A percentile compares a stretch with the other conserved stretches of the same genome.
Evolutionary conservation across 2,797 vertebrate genomes (phyloP).

Genomic region (Myotis pilosus): DNA sequence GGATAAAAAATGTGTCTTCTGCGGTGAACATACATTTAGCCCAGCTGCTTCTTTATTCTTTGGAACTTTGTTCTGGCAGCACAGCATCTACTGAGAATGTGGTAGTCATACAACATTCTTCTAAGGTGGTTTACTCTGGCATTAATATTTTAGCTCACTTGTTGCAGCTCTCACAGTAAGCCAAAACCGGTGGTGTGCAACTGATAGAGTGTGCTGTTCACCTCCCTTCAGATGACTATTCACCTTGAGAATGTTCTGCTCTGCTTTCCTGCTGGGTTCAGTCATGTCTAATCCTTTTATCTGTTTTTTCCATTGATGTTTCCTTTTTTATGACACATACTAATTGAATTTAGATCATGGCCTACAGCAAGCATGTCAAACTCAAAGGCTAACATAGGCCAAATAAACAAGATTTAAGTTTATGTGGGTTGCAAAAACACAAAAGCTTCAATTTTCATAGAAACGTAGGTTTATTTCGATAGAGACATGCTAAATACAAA

Average conservation of each 20-base stretch:
- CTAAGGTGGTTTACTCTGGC: background rate
- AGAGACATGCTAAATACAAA: too few relatives aligned
- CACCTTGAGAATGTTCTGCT: background rate
- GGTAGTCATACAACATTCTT: background rate
- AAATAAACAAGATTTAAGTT: too few relatives aligned
- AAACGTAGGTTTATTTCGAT: too few relatives aligned
- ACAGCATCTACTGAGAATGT: background rate
- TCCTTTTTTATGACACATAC: slow-evolving; percentile 15
- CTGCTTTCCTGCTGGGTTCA: slow-evolving; percentile 37
- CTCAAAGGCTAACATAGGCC: too few relatives aligned
- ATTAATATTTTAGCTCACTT: slow-evolving; percentile 37
- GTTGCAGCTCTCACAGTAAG: slow-evolving; percentile 2
- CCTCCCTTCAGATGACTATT: slow-evolving; percentile 51
- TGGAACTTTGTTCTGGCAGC: background rate
- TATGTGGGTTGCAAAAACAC: too few relatives aligned
- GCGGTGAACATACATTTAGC: background rate
- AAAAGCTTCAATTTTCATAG: too few relatives aligned
- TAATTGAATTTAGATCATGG: slow-evolving; percentile 55
- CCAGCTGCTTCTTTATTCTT: background rate
- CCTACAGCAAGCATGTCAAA: background rate
- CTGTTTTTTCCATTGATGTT: slow-evolving; percentile 42
- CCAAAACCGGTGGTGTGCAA: background rate
- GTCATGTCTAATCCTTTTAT: slow-evolving; percentile 58
- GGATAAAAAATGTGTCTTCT: slow-evolving; percentile 12
- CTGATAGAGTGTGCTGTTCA: background rate